Conservation (phyloP, 1,140 invertebrate species). For the Scaptomyza pallida region DNA sequence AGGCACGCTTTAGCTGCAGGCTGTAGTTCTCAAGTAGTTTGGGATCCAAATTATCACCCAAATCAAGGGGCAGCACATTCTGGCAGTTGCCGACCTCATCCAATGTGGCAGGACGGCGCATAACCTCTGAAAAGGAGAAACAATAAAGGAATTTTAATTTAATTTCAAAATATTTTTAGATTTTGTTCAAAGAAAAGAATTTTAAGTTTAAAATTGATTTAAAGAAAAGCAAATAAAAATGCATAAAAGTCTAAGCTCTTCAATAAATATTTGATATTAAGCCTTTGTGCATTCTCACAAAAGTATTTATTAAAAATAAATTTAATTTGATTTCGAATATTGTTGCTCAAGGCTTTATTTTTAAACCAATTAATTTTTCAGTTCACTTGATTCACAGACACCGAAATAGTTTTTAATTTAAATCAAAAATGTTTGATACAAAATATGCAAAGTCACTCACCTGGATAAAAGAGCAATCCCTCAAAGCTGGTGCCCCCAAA, state of each 20-base stretch:
- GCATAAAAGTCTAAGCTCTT: neutral
- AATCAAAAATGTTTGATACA: neutral
- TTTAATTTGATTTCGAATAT: neutral
- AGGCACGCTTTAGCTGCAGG: constrained; percentile 58
- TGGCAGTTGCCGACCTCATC: constrained; percentile 69
- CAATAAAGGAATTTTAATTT: neutral
- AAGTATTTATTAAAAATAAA: neutral
- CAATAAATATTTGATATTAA: too few relatives aligned
- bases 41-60: constrained; percentile 49
- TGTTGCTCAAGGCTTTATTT: neutral
- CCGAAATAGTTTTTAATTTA: neutral
- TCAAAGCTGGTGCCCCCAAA: constrained; percentile 84
- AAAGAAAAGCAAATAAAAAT: too few relatives aligned
- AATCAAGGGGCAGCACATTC: constrained; percentile 66
- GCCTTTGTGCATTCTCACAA: neutral
- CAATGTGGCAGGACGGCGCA: constrained; percentile 66
- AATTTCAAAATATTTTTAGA: too few relatives aligned
- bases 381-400: neutral
- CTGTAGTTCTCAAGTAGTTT: constrained; percentile 60
- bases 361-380: neutral
- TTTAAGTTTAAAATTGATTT: neutral
- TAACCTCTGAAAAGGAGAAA: constrained; percentile 54
- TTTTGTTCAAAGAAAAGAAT: neutral
- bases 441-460: constrained; percentile 42
- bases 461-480: constrained; percentile 75